phyloP scores from a whole-genome alignment of 2,888 invertebrate genomes.

The Agrochola macilenta region DNA sequence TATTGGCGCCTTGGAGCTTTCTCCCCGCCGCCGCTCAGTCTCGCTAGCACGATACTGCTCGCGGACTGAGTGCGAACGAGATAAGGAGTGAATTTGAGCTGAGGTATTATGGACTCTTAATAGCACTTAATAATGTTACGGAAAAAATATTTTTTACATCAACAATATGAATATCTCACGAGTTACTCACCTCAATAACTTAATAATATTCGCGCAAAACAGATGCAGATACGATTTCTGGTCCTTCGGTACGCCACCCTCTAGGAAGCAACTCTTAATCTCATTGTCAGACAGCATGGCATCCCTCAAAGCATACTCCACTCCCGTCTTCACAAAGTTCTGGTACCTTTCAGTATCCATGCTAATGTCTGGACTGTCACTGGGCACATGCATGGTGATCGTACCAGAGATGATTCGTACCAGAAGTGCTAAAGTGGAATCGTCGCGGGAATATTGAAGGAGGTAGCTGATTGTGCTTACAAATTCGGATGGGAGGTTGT shows the following conservation, averaged over 20 bases:
- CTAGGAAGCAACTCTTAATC: slow-evolving; percentile 82
- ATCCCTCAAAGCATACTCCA: slow-evolving; percentile 85
- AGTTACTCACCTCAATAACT: slow-evolving; percentile 80
- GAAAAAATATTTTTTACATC: background rate
- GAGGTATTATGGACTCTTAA: background rate
- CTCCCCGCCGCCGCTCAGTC: too few relatives aligned
- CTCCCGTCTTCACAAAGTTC: slow-evolving; percentile 81
- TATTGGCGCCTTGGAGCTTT: too few relatives aligned
- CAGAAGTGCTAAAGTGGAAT: slow-evolving; percentile 91
- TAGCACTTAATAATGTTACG: background rate
- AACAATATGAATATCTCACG: background rate
- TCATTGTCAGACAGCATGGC: slow-evolving; percentile 82
- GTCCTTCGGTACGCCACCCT: slow-evolving; percentile 74
- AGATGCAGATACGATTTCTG: slow-evolving; percentile 87
- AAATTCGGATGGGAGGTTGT: slow-evolving; percentile 91
- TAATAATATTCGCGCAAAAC: slow-evolving; percentile 85
- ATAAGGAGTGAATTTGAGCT: too few relatives aligned
- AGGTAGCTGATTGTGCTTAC: slow-evolving; percentile 91
- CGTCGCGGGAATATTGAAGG: slow-evolving; percentile 90
- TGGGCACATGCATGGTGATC: slow-evolving; percentile 84
- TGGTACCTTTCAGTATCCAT: slow-evolving; percentile 85
- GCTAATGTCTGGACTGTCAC: slow-evolving; percentile 79
- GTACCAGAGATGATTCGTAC: slow-evolving; percentile 92
- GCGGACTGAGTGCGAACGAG: too few relatives aligned
- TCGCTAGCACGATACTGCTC: too few relatives aligned